phyloP scores from a whole-genome alignment of 2,113 vertebrate genomes.

The Platanista minor region DNA sequence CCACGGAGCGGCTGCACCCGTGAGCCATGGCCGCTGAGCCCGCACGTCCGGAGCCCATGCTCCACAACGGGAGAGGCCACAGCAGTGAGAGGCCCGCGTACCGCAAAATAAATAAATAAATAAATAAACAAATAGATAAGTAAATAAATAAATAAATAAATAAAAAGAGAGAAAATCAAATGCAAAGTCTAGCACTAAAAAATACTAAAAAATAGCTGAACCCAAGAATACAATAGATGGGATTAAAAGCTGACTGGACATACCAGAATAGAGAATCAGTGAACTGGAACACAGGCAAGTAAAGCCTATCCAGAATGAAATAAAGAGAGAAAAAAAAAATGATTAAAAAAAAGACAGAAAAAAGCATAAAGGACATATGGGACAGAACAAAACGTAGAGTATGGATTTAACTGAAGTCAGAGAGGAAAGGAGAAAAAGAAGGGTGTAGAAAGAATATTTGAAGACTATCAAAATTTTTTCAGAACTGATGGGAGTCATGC shows the following conservation, averaged over 20 bases:
- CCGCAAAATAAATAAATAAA: no score
- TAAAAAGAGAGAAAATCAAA: background rate
- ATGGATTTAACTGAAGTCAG: background rate
- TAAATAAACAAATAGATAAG: no score
- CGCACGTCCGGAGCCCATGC: no score
- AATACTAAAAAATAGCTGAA: background rate
- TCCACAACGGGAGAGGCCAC: no score
- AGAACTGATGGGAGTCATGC: background rate
- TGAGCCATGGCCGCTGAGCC: no score
- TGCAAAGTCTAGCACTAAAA: slow-evolving; percentile 30
- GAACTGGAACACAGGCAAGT: slow-evolving; percentile 4
- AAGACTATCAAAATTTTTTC: background rate
- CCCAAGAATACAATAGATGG: background rate
- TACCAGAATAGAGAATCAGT: background rate
- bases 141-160: no score
- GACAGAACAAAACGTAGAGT: background rate
- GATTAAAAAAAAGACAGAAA: background rate
- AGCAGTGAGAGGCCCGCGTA: no score
- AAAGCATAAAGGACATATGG: background rate
- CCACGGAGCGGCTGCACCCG: no score
- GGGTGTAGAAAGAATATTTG: background rate
- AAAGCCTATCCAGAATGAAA: background rate
- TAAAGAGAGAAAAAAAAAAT: background rate
- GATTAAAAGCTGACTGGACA: background rate
- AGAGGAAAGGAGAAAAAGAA: background rate